Conservation (phyloP, 37 sponge, comb jelly and placozoan species). For the Amphimedon queenslandica region DNA sequence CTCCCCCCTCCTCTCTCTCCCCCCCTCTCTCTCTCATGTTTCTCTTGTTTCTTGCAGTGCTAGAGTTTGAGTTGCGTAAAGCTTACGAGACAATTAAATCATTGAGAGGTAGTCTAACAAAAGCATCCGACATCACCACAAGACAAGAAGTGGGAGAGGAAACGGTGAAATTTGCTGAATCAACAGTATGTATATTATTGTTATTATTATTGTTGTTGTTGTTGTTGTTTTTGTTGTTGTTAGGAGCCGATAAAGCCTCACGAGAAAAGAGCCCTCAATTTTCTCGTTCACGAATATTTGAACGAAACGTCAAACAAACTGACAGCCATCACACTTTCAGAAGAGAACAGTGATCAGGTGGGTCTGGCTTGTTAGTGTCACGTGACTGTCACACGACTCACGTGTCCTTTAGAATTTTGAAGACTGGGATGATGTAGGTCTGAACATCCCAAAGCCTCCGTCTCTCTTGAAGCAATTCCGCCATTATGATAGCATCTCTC, state of each 20-base stretch:
- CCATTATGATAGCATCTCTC: slow-evolving; percentile 54
- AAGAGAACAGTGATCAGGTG: slow-evolving; percentile 90
- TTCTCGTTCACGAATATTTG: slow-evolving; percentile 83
- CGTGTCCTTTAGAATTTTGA: slow-evolving; percentile 76
- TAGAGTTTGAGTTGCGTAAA: slow-evolving; percentile 95
- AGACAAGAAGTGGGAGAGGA: background rate
- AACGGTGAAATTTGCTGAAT: background rate
- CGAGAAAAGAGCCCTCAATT: slow-evolving; percentile 89
- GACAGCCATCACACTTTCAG: slow-evolving; percentile 86
- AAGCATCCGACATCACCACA: slow-evolving; percentile 63
- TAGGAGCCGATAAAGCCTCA: slow-evolving; percentile 89
- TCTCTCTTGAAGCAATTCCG: slow-evolving; percentile 75
- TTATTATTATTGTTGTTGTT: background rate
- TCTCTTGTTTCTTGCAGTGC: slow-evolving; percentile 45
- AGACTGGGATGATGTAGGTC: slow-evolving; percentile 96
- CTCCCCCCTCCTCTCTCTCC: too few relatives aligned
- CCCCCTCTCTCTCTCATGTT: background rate
- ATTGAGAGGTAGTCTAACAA: slow-evolving; percentile 85
- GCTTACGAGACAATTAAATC: slow-evolving; percentile 96
- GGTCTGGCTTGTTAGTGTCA: background rate
- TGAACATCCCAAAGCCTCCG: slow-evolving; percentile 92
- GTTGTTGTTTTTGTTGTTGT: background rate
- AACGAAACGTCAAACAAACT: slow-evolving; percentile 71
- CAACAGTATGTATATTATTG: slow-evolving; percentile 1
- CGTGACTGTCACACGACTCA: background rate